These are phyloP conservation scores for Hololepta plana DNA, from an alignment of 2,888 invertebrate genomes.

Conservation along the genomic window DNA sequence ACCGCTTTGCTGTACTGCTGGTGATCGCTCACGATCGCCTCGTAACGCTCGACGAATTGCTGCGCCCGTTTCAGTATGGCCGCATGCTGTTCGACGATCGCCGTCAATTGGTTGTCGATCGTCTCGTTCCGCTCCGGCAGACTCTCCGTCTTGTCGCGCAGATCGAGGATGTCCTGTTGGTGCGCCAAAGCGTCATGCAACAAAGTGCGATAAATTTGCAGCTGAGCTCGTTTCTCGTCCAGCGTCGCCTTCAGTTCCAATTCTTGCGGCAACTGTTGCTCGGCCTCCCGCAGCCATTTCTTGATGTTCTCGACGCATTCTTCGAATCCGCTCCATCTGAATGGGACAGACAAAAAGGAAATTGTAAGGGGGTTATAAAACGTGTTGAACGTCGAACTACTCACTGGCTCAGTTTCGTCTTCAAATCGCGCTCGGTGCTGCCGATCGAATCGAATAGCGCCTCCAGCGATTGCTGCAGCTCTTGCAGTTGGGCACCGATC, in stretches of 20 bases:
- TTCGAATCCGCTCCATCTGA: constrained; percentile 76
- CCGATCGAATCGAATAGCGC: constrained; percentile 61
- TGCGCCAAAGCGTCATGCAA: constrained; percentile 70
- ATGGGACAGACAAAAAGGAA: neutral
- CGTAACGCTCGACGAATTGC: constrained; percentile 66
- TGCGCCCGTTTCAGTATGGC: constrained; percentile 51
- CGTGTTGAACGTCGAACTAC: constrained; percentile 1
- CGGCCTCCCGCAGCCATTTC: constrained; percentile 60
- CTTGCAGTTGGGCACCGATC: constrained; percentile 65
- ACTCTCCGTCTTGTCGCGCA: constrained; percentile 61
- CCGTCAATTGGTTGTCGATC: constrained; percentile 50
- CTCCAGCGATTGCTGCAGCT: constrained; percentile 69
- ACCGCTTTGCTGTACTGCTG: constrained; percentile 77
- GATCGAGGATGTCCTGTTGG: constrained; percentile 67
- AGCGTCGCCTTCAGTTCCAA: constrained; percentile 73
- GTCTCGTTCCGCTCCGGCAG: constrained; percentile 63
- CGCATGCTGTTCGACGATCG: constrained; percentile 54
- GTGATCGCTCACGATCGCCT: constrained; percentile 74
- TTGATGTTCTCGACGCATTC: constrained; percentile 64
- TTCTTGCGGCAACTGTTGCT: constrained; percentile 57
- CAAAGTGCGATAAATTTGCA: constrained; percentile 65
- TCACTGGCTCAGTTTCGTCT: constrained; percentile 53
- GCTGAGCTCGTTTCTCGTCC: constrained; percentile 81
- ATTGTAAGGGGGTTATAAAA: constrained; percentile 1
- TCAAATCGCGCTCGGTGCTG: constrained; percentile 62